phyloP scores from a whole-genome alignment of 1,140 invertebrate species.

The Samia ricini region DNA sequence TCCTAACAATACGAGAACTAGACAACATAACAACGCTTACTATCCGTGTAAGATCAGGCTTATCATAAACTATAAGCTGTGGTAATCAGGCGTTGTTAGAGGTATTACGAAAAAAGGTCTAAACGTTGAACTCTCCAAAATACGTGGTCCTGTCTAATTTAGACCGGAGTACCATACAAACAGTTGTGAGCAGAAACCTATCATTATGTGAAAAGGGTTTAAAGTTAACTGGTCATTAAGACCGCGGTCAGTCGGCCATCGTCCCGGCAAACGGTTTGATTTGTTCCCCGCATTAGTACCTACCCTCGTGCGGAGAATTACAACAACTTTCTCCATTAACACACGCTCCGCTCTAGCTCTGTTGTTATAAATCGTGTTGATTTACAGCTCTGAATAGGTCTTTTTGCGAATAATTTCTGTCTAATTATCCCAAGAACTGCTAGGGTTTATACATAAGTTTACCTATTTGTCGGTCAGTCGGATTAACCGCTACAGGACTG shows the following conservation, averaged over 20 bases:
- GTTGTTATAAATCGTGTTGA: constrained; percentile 39
- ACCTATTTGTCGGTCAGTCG: too few species aligned
- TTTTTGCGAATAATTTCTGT: background rate
- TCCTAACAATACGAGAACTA: too few species aligned
- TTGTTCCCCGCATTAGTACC: constrained; percentile 11
- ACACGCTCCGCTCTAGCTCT: background rate
- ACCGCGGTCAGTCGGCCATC: constrained; percentile 1
- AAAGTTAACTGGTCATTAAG: constrained; percentile 21
- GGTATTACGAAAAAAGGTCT: too few species aligned
- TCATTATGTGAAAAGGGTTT: background rate
- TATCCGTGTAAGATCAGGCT: too few species aligned
- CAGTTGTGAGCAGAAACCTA: background rate
- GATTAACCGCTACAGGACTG: too few species aligned
- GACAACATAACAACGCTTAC: too few species aligned
- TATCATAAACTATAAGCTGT: too few species aligned
- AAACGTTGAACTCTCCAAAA: too few species aligned
- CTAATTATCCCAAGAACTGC: background rate
- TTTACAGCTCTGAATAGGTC: constrained; percentile 19
- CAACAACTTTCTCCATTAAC: constrained; percentile 43
- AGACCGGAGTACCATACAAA: too few species aligned
- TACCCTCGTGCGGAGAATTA: constrained; percentile 14
- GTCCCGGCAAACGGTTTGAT: constrained; percentile 19
- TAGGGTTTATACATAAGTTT: background rate
- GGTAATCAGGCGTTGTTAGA: too few species aligned
- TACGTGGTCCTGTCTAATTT: too few species aligned